These are phyloP conservation scores for Galeruca laticollis DNA, from an alignment of 2,888 invertebrate species.

Conservation along the genomic window DNA sequence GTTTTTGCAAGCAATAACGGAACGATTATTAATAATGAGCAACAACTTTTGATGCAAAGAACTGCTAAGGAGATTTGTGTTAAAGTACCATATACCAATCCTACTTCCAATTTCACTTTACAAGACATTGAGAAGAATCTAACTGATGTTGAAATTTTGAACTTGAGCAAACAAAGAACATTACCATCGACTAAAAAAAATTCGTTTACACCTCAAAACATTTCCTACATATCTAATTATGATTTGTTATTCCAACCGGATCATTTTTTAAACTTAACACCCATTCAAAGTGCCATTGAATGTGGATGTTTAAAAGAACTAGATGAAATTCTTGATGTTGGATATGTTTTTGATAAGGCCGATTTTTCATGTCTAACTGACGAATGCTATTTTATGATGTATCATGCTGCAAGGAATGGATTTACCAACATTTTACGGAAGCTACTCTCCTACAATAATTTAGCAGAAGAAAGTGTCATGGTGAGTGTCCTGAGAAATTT, in stretches of 20 bases:
- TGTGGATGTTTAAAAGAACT: neutral
- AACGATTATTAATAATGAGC: neutral
- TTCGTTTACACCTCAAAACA: neutral
- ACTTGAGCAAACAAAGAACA: too few relatives aligned
- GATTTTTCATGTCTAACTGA: neutral
- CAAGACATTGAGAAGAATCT: too few relatives aligned
- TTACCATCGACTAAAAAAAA: neutral
- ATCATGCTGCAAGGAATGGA: constrained; percentile 26
- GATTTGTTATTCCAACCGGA: neutral
- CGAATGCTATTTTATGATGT: too few relatives aligned
- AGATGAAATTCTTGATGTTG: neutral
- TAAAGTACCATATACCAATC: too few relatives aligned
- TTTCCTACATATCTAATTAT: too few relatives aligned
- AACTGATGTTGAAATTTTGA: too few relatives aligned
- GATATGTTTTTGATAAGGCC: neutral
- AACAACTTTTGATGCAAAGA: neutral
- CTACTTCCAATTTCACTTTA: too few relatives aligned
- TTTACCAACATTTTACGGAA: constrained; percentile 24
- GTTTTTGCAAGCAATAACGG: too few relatives aligned
- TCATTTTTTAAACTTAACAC: neutral
- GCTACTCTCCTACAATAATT: neutral
- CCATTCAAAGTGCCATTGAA: constrained; percentile 5
- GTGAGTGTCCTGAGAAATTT: too few relatives aligned
- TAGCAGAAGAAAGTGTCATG: neutral
- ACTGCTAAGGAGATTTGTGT: neutral